Conservation (phyloP, 2,797 vertebrate genomes). For the Pantherophis vulpinus region DNA sequence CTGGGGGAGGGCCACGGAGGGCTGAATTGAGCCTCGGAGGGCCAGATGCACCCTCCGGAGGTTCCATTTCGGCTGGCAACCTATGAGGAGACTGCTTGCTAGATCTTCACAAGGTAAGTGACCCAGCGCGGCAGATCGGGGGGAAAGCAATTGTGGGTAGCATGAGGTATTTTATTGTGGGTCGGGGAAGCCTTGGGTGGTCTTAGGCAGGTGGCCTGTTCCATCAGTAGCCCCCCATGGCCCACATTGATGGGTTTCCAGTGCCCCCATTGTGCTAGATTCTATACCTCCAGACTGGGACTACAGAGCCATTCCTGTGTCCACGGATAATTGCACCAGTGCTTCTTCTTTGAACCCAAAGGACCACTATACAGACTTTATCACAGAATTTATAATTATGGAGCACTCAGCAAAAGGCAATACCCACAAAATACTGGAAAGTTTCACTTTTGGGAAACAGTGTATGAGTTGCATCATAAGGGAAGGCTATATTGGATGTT, state of each 20-base stretch:
- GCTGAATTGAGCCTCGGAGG: too few relatives aligned
- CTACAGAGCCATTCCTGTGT: not conserved
- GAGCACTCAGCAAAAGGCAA: not conserved
- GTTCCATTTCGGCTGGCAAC: too few relatives aligned
- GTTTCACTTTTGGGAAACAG: not conserved
- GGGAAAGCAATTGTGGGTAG: too few relatives aligned
- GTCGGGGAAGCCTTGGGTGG: not conserved
- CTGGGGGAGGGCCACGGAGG: too few relatives aligned
- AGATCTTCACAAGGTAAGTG: too few relatives aligned
- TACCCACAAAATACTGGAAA: not conserved
- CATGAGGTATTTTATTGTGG: too few relatives aligned
- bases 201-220: not conserved
- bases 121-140: too few relatives aligned
- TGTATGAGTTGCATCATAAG: not conserved
- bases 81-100: too few relatives aligned
- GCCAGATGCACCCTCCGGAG: too few relatives aligned
- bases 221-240: not conserved
- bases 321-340: not conserved
- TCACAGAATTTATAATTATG: not conserved
- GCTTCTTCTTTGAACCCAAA: not conserved
- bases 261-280: not conserved
- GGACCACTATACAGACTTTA: not conserved
- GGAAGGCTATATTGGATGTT: not conserved
- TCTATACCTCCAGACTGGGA: not conserved
- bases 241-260: not conserved